phyloP scores from a whole-genome alignment of 2,113 vertebrate genomes.

The Otolemur garnettii region DNA sequence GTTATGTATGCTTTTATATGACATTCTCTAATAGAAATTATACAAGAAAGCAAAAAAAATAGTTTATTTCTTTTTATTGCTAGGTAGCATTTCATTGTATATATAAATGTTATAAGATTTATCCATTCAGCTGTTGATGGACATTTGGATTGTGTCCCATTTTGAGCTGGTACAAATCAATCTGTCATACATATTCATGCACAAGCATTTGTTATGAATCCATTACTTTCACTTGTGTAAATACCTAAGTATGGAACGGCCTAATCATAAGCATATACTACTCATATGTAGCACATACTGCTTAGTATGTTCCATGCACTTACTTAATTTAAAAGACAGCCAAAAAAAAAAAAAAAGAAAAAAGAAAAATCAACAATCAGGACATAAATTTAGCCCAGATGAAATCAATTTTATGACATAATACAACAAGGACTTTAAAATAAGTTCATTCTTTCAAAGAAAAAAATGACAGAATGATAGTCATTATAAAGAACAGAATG shows the following conservation, averaged over 20 bases:
- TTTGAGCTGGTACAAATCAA: slow-evolving; percentile 12
- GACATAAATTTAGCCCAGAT: neutral
- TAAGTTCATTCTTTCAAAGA: neutral
- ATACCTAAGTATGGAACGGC: neutral
- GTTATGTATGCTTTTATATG: no score
- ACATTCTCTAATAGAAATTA: no score
- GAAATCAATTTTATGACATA: neutral
- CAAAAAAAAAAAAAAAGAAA: neutral
- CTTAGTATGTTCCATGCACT: neutral
- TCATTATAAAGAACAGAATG: neutral
- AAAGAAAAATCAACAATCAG: neutral
- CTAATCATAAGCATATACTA: neutral
- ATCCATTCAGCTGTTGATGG: neutral
- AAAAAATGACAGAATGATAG: neutral
- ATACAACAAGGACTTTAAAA: slow-evolving; percentile 4
- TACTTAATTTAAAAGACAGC: neutral
- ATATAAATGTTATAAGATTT: neutral
- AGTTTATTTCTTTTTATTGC: neutral
- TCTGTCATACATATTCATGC: neutral
- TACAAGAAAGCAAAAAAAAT: neutral
- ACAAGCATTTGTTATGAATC: neutral
- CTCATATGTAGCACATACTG: no score
- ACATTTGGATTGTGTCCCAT: neutral
- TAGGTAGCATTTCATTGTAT: neutral
- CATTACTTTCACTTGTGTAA: neutral